phyloP scores from a whole-genome alignment of 37 sponge, comb jelly and placozoan genomes.

The Halichondria panicea region DNA sequence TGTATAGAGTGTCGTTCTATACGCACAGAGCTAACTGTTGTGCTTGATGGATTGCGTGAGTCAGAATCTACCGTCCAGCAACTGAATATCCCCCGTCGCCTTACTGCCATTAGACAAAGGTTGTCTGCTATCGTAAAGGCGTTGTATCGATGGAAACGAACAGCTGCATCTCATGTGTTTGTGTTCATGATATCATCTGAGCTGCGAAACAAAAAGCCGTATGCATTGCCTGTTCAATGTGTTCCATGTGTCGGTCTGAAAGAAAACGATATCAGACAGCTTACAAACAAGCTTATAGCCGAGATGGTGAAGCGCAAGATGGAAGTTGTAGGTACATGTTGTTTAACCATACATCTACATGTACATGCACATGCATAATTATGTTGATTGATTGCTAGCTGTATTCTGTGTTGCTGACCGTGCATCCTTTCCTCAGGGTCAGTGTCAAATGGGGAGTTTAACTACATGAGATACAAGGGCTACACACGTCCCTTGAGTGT shows the following conservation, averaged over 20 bases:
- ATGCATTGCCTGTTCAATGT: slow-evolving; percentile 44
- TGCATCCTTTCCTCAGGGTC: too few relatives aligned
- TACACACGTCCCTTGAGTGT: too few relatives aligned
- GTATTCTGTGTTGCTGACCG: too few relatives aligned
- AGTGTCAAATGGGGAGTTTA: too few relatives aligned
- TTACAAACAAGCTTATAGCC: not conserved
- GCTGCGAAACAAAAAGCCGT: slow-evolving; percentile 19
- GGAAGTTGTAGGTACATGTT: slow-evolving; percentile 7
- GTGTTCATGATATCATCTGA: slow-evolving; percentile 33
- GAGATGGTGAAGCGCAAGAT: slow-evolving; percentile 11
- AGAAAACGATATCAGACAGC: not conserved
- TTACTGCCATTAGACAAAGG: not conserved
- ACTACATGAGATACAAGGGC: too few relatives aligned
- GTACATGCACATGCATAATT: too few relatives aligned
- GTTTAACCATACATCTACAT: not conserved
- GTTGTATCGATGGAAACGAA: not conserved
- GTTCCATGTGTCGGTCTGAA: slow-evolving; percentile 8
- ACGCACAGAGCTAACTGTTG: not conserved
- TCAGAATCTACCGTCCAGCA: too few relatives aligned
- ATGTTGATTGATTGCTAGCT: too few relatives aligned
- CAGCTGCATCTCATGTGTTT: slow-evolving; percentile 1
- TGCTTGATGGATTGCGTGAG: too few relatives aligned
- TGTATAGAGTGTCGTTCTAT: not conserved
- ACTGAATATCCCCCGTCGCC: not conserved
- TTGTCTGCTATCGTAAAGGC: not conserved